Conservation (phyloP, 2,888 invertebrate species). For the Acanthosepion lycidas region DNA sequence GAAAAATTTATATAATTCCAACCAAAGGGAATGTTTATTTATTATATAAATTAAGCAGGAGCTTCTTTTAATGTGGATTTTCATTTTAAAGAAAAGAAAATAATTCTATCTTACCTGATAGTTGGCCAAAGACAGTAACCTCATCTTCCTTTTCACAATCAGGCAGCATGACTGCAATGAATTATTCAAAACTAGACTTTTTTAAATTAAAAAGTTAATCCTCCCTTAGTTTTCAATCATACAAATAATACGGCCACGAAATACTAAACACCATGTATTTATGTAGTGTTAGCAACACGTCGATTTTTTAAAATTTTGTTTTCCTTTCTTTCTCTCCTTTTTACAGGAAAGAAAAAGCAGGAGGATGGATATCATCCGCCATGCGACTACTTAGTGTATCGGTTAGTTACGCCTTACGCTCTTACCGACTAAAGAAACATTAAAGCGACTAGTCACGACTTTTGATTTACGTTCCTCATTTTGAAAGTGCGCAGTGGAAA, state of each 20-base stretch:
- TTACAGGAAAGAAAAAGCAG: background rate
- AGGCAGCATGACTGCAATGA: conserved; percentile 52
- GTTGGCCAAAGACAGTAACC: conserved; percentile 52
- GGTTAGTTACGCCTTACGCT: background rate
- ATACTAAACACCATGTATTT: background rate
- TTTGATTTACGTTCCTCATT: background rate
- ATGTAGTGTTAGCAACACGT: background rate
- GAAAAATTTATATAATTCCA: too few relatives aligned
- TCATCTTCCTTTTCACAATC: conserved; percentile 54
- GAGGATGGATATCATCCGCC: background rate
- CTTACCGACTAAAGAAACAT: background rate
- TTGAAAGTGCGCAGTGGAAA: conserved; percentile 9
- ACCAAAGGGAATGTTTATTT: background rate
- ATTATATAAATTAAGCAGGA: background rate
- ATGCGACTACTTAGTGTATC: background rate
- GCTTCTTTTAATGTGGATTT: background rate
- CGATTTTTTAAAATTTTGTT: background rate
- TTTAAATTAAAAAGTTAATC: background rate
- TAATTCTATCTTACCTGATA: conserved; percentile 52
- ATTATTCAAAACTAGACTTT: background rate
- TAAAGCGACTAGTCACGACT: background rate
- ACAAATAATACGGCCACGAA: background rate
- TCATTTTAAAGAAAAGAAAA: background rate
- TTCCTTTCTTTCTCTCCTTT: background rate
- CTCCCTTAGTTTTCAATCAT: background rate